Percentiles rank a stretch among this genome's conserved stretches.
These are phyloP conservation scores for Galeopterus variegatus DNA, from an alignment of 2,113 vertebrate species.

Conservation along the genomic window DNA sequence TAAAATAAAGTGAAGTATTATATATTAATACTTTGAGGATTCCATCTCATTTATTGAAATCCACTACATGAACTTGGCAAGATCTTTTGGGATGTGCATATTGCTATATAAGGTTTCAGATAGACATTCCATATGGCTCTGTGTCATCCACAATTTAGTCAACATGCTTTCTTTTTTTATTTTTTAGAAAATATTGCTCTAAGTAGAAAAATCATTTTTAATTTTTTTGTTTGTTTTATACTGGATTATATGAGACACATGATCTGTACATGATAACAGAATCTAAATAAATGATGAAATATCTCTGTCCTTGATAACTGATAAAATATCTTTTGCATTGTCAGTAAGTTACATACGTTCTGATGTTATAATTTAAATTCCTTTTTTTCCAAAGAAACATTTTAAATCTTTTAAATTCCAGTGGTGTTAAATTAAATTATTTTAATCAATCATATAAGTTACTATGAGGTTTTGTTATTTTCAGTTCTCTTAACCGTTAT, in stretches of 20 bases:
- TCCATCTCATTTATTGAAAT: not conserved
- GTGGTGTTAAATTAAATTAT: constrained; percentile 76
- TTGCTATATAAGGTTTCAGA: not conserved
- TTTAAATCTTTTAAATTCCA: constrained; percentile 66
- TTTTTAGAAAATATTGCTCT: not conserved
- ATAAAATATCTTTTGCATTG: not conserved
- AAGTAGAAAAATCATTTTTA: constrained; percentile 22
- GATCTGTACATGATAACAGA: not conserved
- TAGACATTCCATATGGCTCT: not conserved
- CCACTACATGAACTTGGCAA: not conserved
- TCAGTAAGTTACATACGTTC: not conserved
- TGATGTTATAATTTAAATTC: constrained; percentile 43
- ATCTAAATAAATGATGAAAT: constrained; percentile 15
- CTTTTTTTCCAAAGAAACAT: constrained; percentile 31
- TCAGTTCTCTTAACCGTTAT: constrained; percentile 51
- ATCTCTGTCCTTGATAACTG: not conserved
- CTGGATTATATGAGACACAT: not conserved
- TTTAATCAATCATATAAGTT: constrained; percentile 77
- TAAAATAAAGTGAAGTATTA: not conserved
- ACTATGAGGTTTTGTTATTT: constrained; percentile 22
- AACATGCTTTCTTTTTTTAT: not conserved
- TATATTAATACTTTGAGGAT: not conserved
- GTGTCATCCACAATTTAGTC: not conserved
- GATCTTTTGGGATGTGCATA: not conserved
- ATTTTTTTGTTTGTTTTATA: constrained; percentile 13